phyloP scores from a whole-genome alignment of 2,113 vertebrate genomes.

The Sialia sialis region DNA sequence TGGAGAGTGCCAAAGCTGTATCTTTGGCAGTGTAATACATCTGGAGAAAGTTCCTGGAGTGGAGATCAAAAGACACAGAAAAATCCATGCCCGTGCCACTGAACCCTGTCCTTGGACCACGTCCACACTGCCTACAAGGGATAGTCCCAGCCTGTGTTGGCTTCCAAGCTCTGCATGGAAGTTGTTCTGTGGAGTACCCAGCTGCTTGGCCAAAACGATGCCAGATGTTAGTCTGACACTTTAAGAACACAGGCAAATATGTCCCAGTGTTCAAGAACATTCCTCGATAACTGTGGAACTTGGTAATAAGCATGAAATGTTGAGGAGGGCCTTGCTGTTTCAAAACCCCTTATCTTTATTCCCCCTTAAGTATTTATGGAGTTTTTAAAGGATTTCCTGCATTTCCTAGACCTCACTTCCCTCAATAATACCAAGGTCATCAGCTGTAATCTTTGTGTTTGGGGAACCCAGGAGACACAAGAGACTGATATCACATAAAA shows the following conservation, averaged over 20 bases:
- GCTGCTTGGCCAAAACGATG: neutral
- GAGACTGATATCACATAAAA: neutral
- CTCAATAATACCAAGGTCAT: neutral
- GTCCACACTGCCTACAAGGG: neutral
- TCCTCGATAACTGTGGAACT: neutral
- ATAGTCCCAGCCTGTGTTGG: neutral
- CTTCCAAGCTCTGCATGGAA: neutral
- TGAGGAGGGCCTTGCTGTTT: neutral
- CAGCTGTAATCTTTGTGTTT: neutral
- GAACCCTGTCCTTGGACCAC: neutral
- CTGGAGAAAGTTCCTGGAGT: neutral
- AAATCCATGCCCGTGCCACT: fast-evolving
- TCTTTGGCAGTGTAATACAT: neutral
- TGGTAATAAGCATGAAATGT: neutral
- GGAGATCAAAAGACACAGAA: neutral
- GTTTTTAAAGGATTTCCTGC: fast-evolving
- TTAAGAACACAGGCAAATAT: neutral
- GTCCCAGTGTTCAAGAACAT: neutral
- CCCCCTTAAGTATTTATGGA: neutral
- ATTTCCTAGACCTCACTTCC: neutral
- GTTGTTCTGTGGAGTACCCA: neutral
- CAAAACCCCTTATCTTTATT: neutral
- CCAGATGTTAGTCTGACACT: neutral
- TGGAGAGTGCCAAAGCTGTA: neutral
- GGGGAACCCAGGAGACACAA: neutral